Percentiles rank a stretch among this genome's conserved stretches.
Evolutionary conservation across 2,888 invertebrate genomes (phyloP).

Genomic region (Subacronicta megacephala): DNA sequence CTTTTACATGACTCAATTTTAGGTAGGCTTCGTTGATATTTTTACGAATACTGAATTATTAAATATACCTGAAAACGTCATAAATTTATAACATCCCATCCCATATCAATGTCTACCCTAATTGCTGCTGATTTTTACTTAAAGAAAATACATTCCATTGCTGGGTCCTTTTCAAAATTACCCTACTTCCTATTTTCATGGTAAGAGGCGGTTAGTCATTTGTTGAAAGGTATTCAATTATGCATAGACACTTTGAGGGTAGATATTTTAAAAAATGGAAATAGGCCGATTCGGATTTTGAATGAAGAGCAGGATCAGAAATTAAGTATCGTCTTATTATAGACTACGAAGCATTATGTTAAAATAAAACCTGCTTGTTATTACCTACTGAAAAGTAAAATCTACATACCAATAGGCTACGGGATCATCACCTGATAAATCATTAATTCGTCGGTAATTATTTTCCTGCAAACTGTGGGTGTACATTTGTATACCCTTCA

Average conservation of each 20-base stretch:
- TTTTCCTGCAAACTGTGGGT: no score
- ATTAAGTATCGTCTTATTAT: no score
- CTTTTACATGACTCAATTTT: constrained; percentile 29
- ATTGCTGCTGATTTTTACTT: constrained; percentile 42
- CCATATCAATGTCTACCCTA: constrained; percentile 52
- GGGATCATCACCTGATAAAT: no score
- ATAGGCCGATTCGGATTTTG: neutral
- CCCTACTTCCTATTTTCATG: constrained; percentile 34
- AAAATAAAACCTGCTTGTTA: no score
- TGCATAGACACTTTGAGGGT: constrained; percentile 17
- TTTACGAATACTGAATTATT: constrained; percentile 38
- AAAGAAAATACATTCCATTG: constrained; percentile 25
- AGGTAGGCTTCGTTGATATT: constrained; percentile 29
- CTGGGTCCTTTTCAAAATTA: constrained; percentile 21
- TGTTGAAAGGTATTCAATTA: constrained; percentile 38
- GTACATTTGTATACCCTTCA: no score
- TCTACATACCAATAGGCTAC: no score
- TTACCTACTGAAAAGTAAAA: no score
- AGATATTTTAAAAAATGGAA: constrained; percentile 19
- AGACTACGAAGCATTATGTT: no score
- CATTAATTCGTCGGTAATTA: no score
- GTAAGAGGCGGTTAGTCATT: constrained; percentile 34
- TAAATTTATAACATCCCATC: constrained; percentile 34
- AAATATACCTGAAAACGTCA: constrained; percentile 37
- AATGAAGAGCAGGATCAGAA: neutral